phyloP scores from a whole-genome alignment of 1,140 invertebrate species.

The Zaprionus tsacasi region DNA sequence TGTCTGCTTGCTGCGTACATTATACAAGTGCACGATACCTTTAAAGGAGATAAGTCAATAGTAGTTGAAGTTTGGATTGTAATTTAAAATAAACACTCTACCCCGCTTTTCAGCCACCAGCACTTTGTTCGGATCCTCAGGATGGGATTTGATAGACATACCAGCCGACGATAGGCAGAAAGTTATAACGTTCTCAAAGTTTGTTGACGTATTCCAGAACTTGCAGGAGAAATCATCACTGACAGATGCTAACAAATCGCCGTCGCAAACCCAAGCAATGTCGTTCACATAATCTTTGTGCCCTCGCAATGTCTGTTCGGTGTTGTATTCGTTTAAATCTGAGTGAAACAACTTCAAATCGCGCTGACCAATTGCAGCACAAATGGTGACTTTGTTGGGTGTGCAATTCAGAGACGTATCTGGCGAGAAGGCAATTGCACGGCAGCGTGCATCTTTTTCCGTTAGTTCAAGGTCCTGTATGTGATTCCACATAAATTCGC shows the following conservation, averaged over 20 bases:
- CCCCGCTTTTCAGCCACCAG: slow-evolving; percentile 91
- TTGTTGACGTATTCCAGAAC: slow-evolving; percentile 87
- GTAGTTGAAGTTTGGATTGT: not conserved
- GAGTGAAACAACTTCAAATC: slow-evolving; percentile 86
- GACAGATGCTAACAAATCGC: slow-evolving; percentile 88
- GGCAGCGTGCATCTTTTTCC: slow-evolving; percentile 73
- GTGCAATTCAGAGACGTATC: slow-evolving; percentile 87
- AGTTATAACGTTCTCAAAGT: slow-evolving; percentile 85
- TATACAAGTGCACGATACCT: slow-evolving; percentile 89
- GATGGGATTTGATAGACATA: slow-evolving; percentile 89
- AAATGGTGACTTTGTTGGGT: slow-evolving; percentile 87
- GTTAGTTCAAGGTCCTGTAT: slow-evolving; percentile 85
- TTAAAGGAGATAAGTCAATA: not conserved
- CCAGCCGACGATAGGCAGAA: slow-evolving; percentile 89
- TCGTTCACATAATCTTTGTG: slow-evolving; percentile 90
- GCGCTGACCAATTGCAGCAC: slow-evolving; percentile 86
- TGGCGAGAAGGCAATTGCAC: slow-evolving; percentile 87
- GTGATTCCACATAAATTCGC: slow-evolving; percentile 68
- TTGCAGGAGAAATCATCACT: slow-evolving; percentile 91
- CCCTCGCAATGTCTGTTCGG: slow-evolving; percentile 70
- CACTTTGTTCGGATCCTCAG: slow-evolving; percentile 89
- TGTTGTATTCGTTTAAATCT: slow-evolving; percentile 85
- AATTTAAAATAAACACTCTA: not conserved
- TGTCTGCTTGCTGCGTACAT: slow-evolving; percentile 88
- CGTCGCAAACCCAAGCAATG: slow-evolving; percentile 89